Base-by-base conservation (phyloP, 2,797 vertebrate species). In the Acrossocheilus fasciatus region DNA sequence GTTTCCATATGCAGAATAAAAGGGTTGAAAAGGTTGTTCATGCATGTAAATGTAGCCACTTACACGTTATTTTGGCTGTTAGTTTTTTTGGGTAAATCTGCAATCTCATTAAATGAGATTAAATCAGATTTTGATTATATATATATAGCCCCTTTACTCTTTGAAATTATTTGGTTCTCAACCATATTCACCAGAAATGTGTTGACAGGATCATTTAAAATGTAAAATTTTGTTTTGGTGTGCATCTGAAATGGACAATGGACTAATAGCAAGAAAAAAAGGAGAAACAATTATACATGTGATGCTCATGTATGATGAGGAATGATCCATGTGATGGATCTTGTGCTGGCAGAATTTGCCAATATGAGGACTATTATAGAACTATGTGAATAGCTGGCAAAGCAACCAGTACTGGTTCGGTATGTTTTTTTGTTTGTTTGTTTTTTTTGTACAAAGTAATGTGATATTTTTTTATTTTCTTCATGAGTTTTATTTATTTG, bases 381-480 rank as follows among this genome's bases (percentile, higher is more conserved):
- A 30, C 30, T 83, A 18, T 68, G 85, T 90, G 72, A 82, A 86
- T 86, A 59, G 70, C 79, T 79, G 54, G 59, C 43, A 64, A 81
- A 76, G 45, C 74, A 69, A 87, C 75, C 84, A 77, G 82, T 75
- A 81, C 12, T 86, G 66, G 77, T 84, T 59, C 68, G 73, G 83
- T 74, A 70, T 69, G 18, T 39, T 39, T 36, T 12, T 12, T 26
- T 50, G 4, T 15, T 18, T 10, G 10, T 45, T 45, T 10, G 7
- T 26, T 15, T 66, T 80, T 81, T 80, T 84, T 79, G 75, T 86
- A 72, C 30, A 81, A 52, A 79, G 81, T 64, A 77, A 87, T 84
- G 80, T 89, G 64, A 72, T 89, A 57, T 86, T 87, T 86, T 86
- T 87, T 72, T 82, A 86, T 89, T 85, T 88, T 77, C 82, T 79